These are phyloP conservation scores for Montipora capitata DNA, from an alignment of 92 coral and sea anemone genomes.

Conservation along the genomic window DNA sequence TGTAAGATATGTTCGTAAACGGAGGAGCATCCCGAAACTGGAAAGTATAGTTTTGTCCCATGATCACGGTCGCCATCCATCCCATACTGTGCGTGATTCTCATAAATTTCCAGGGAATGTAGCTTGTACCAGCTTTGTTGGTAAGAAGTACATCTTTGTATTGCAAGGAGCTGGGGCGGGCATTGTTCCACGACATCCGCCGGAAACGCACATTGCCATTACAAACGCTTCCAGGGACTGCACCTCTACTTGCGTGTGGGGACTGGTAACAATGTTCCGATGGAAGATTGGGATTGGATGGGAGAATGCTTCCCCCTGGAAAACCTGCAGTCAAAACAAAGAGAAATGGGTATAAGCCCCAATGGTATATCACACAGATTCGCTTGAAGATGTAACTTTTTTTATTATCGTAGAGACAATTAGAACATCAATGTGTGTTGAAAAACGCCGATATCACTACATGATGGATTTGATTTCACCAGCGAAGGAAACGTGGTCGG, in stretches of 20 bases:
- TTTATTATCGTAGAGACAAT: no score
- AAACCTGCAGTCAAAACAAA: constrained; percentile 28
- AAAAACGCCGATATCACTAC: no score
- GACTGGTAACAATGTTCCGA: constrained; percentile 84
- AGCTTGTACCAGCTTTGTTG: constrained; percentile 81
- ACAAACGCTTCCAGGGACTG: constrained; percentile 81
- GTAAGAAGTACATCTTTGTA: constrained; percentile 80
- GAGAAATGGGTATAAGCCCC: not conserved
- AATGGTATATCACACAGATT: no score
- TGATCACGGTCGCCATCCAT: constrained; percentile 87
- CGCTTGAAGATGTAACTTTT: no score
- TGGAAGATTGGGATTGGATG: constrained; percentile 91
- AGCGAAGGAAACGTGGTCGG: no score
- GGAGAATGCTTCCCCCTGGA: constrained; percentile 86
- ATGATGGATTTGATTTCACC: no score
- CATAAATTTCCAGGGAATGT: constrained; percentile 83
- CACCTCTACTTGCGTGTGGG: constrained; percentile 72
- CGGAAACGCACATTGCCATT: constrained; percentile 82
- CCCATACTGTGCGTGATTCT: constrained; percentile 85
- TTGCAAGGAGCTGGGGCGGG: constrained; percentile 73
- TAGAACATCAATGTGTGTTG: no score
- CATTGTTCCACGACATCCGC: constrained; percentile 89
- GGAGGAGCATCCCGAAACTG: constrained; percentile 82
- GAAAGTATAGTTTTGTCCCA: constrained; percentile 83
- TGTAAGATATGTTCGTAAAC: constrained; percentile 91